Evolutionary conservation across 2,888 invertebrate species (phyloP).

Genomic region (Hemithea aestivaria): DNA sequence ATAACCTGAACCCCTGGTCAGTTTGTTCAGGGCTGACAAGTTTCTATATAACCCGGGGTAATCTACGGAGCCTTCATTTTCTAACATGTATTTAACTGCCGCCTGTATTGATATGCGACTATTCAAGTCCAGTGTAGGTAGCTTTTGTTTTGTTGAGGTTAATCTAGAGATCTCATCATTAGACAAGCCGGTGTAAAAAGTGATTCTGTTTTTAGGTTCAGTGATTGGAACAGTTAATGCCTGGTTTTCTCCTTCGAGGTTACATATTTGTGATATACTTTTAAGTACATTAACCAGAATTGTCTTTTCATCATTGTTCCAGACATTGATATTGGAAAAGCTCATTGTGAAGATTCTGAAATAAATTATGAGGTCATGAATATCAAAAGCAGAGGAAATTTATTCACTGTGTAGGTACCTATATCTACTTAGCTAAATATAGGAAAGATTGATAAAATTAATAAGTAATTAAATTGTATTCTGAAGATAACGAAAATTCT

Average conservation of each 20-base stretch:
- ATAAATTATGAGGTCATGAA: neutral
- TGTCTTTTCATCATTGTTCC: neutral
- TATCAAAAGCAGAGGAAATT: too few species aligned
- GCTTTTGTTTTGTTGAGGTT: neutral
- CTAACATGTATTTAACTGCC: slow-evolving; percentile 27
- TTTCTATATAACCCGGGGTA: too few species aligned
- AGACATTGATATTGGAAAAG: neutral
- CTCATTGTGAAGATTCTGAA: slow-evolving; percentile 4
- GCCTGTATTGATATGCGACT: slow-evolving; percentile 24
- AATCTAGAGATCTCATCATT: neutral
- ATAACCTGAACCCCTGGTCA: too few species aligned
- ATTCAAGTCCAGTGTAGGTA: slow-evolving; percentile 1
- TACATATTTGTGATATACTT: slow-evolving; percentile 3
- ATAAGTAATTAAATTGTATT: too few species aligned
- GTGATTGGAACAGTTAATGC: neutral
- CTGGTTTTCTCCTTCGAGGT: slow-evolving; percentile 3
- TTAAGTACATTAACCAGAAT: slow-evolving; percentile 1
- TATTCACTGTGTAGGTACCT: too few species aligned
- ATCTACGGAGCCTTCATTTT: neutral
- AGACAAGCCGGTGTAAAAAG: slow-evolving; percentile 7
- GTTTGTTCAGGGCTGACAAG: too few species aligned
- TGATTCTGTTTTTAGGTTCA: slow-evolving; percentile 3
- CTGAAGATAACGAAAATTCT: too few species aligned
- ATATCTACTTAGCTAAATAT: too few species aligned
- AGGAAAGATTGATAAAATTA: too few species aligned